A percentile compares a stretch with the other conserved stretches of the same genome.
These are phyloP conservation scores for Hoplodrina blanda DNA, from an alignment of 2,888 invertebrate species.

Conservation along the genomic window DNA sequence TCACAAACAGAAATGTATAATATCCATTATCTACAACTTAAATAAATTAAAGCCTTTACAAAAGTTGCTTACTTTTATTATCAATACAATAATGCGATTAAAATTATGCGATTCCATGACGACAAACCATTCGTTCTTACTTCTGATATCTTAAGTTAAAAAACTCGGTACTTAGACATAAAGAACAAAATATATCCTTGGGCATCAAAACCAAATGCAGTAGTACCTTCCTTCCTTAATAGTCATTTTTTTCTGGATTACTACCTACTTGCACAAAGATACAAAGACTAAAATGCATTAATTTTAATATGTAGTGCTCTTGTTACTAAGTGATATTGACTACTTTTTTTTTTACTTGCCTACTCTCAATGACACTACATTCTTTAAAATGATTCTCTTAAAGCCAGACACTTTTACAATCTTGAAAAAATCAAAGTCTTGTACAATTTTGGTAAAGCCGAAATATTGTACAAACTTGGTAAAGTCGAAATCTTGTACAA, in stretches of 20 bases:
- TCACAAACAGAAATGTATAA: slow-evolving; percentile 62
- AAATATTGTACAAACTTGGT: slow-evolving; percentile 27
- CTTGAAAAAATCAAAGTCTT: slow-evolving; percentile 19
- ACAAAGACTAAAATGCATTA: neutral
- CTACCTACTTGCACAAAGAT: neutral
- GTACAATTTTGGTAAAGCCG: slow-evolving; percentile 28
- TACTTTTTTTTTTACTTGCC: neutral
- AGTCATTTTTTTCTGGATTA: neutral
- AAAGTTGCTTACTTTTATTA: slow-evolving; percentile 64
- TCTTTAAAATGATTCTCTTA: slow-evolving; percentile 37
- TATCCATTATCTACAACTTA: slow-evolving; percentile 77
- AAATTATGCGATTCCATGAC: slow-evolving; percentile 37
- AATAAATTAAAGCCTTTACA: slow-evolving; percentile 84
- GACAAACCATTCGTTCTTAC: slow-evolving; percentile 21
- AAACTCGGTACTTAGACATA: slow-evolving; percentile 22
- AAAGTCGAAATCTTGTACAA: slow-evolving; percentile 4
- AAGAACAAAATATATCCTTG: slow-evolving; percentile 25
- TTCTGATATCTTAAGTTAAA: slow-evolving; percentile 34
- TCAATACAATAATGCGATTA: slow-evolving; percentile 50
- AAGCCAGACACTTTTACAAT: slow-evolving; percentile 12
- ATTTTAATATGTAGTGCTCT: neutral
- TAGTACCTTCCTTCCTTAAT: no score
- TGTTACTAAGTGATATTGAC: neutral
- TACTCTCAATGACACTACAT: slow-evolving; percentile 24
- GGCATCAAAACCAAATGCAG: slow-evolving; percentile 13